Percentiles rank a stretch among this genome's conserved stretches.
phyloP scores from a whole-genome alignment of 2,888 invertebrate species.

The Falcaria lacertinaria region DNA sequence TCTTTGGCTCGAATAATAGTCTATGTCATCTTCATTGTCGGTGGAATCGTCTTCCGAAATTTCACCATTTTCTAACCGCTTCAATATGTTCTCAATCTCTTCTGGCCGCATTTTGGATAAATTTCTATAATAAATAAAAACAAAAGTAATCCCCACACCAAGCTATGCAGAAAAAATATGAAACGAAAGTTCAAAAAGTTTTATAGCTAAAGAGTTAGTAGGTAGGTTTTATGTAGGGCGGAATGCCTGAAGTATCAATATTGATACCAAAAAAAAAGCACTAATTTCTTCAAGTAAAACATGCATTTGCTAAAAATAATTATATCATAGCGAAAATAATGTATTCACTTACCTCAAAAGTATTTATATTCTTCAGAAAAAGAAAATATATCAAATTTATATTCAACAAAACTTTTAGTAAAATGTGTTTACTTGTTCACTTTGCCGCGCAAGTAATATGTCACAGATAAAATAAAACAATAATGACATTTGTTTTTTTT shows the following conservation, averaged over 20 bases:
- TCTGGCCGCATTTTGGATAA: conserved; percentile 31
- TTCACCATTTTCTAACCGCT: conserved; percentile 29
- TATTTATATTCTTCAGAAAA: no score
- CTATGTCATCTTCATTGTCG: conserved; percentile 31
- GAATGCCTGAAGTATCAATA: conserved; percentile 32
- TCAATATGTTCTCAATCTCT: conserved; percentile 30
- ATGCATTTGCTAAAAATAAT: conserved; percentile 16
- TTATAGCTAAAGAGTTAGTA: conserved; percentile 24
- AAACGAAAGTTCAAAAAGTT: conserved; percentile 22
- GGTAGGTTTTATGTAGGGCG: conserved; percentile 28
- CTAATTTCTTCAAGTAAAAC: conserved; percentile 29
- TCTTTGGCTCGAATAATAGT: conserved; percentile 31
- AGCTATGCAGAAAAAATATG: conserved; percentile 28
- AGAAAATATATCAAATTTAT: no score
- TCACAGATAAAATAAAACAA: conserved; percentile 19
- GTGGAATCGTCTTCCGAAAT: conserved; percentile 31
- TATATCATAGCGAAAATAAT: conserved; percentile 1
- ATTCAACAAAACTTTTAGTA: no score
- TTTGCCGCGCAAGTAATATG: no score
- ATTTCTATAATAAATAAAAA: conserved; percentile 28
- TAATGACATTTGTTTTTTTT: conserved; percentile 17
- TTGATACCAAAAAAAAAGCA: conserved; percentile 29
- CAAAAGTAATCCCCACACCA: conserved; percentile 28
- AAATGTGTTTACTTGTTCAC: no score
- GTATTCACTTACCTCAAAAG: background rate